These are phyloP conservation scores for Epizoanthus scotinus DNA, from an alignment of 92 coral and sea anemone species.

Conservation along the genomic window DNA sequence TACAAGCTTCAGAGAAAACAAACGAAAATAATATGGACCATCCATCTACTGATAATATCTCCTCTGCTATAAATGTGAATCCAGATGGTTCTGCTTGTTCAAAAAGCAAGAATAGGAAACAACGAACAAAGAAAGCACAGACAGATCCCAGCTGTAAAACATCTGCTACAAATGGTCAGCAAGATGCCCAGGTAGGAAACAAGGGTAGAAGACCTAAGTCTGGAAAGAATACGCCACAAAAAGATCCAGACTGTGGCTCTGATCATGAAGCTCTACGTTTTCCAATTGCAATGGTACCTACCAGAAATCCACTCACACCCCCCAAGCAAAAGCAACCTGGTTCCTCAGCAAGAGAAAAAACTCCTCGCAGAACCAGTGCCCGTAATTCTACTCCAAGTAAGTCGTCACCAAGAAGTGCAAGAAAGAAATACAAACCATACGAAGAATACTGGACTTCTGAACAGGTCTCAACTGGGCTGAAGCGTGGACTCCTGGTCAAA, in stretches of 20 bases:
- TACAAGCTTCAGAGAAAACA: background rate
- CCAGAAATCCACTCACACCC: slow-evolving; percentile 32
- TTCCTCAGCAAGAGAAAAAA: slow-evolving; percentile 14
- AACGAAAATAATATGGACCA: background rate
- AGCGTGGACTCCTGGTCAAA: slow-evolving; percentile 70
- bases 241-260: slow-evolving; percentile 25
- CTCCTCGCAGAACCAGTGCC: slow-evolving; percentile 27
- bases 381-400: slow-evolving; percentile 20
- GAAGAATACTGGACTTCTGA: slow-evolving; percentile 87
- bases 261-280: background rate
- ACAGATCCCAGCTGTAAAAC: slow-evolving; percentile 13
- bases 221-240: slow-evolving; percentile 22
- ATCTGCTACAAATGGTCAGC: slow-evolving; percentile 1
- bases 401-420: slow-evolving; percentile 45
- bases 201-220: slow-evolving; percentile 15
- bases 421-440: slow-evolving; percentile 61
- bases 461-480: slow-evolving; percentile 79
- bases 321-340: slow-evolving; percentile 23
- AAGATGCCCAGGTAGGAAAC: slow-evolving; percentile 7
- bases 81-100: slow-evolving; percentile 10
- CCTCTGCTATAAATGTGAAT: slow-evolving; percentile 11
- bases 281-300: slow-evolving; percentile 27
- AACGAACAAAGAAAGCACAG: slow-evolving; percentile 1
- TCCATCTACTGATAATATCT: background rate
- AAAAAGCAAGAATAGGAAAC: slow-evolving; percentile 23